These are phyloP conservation scores for Syrrhaptes paradoxus DNA, from an alignment of 2,113 vertebrate species.

Conservation along the genomic window DNA sequence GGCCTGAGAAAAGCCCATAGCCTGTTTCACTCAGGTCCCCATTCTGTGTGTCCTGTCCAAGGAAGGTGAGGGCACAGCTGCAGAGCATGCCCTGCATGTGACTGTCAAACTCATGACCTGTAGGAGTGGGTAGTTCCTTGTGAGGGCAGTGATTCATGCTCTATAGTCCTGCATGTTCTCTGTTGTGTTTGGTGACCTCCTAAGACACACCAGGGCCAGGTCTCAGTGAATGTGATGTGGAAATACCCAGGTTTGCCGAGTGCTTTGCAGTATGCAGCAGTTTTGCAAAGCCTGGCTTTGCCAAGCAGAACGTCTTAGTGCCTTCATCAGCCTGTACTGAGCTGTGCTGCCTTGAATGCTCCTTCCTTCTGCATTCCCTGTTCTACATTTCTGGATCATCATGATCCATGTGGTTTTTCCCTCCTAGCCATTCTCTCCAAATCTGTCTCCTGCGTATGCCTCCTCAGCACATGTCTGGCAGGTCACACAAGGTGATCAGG, in stretches of 20 bases:
- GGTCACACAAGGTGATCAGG: neutral
- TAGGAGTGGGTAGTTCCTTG: neutral
- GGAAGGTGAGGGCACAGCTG: neutral
- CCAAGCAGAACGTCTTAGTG: neutral
- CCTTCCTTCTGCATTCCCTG: neutral
- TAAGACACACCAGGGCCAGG: neutral
- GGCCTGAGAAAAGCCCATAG: neutral
- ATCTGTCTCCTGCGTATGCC: neutral
- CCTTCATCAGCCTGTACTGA: neutral
- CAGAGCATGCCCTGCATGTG: neutral
- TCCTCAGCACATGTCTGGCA: neutral
- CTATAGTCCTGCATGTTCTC: neutral
- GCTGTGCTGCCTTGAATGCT: neutral
- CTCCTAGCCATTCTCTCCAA: neutral
- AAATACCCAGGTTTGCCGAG: neutral
- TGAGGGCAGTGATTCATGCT: neutral
- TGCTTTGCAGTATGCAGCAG: neutral
- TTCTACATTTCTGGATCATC: neutral
- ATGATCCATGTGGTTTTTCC: neutral
- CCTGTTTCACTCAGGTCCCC: neutral
- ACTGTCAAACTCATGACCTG: neutral
- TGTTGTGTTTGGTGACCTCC: neutral
- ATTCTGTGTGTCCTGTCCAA: neutral
- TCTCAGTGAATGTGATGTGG: too few relatives aligned
- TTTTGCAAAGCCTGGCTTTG: neutral